Percentiles rank a stretch among this genome's conserved stretches.
Evolutionary conservation across 2,113 vertebrate genomes (phyloP).

Genomic region (Rhea americana): DNA sequence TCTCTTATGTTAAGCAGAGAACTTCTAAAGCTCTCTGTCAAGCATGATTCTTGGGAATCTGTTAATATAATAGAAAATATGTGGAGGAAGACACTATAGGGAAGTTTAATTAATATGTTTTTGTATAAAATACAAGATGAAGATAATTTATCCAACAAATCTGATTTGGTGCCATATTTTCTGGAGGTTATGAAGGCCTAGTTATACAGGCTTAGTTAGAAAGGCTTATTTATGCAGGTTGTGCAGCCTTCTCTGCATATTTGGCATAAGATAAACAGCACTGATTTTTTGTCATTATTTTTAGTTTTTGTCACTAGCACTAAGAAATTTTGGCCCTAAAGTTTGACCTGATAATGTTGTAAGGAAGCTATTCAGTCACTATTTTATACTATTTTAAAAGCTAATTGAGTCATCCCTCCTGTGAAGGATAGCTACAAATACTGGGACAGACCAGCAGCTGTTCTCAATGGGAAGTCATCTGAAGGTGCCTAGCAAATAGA

Average conservation of each 20-base stretch:
- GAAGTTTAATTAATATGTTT: conserved; percentile 27
- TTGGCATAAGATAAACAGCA: neutral
- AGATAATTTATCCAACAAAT: neutral
- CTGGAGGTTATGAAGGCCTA: neutral
- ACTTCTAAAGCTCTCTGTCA: conserved; percentile 24
- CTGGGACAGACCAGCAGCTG: neutral
- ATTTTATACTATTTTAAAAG: neutral
- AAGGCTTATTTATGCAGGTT: too few relatives aligned
- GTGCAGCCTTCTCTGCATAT: neutral
- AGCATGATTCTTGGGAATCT: conserved; percentile 2
- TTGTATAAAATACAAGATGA: neutral
- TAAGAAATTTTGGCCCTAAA: neutral
- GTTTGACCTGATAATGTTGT: neutral
- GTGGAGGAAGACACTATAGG: neutral
- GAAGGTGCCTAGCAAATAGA: neutral
- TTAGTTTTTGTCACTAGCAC: neutral
- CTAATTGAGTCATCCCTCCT: neutral
- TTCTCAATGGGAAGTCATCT: neutral
- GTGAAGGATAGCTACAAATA: neutral
- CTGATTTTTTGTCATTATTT: neutral
- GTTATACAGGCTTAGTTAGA: too few relatives aligned
- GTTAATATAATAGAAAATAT: conserved; percentile 24
- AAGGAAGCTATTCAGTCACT: neutral
- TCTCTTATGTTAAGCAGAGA: neutral
- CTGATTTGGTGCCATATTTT: neutral